Conservation (phyloP, 2,113 vertebrate species). For the Sinocyclocheilus grahami region DNA sequence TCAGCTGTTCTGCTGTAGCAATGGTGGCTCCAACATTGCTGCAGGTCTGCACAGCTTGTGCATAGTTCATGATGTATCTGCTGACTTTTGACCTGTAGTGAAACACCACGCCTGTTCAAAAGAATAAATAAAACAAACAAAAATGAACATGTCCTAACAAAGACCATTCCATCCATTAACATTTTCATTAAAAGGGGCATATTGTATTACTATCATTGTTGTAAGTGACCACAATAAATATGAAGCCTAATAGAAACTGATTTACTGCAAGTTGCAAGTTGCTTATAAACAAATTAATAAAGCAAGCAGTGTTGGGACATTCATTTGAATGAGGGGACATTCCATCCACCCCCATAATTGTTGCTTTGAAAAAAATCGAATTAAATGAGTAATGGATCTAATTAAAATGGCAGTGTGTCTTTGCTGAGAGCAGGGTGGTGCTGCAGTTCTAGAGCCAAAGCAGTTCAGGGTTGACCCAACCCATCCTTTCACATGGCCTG, state of each 20-base stretch:
- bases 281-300: conserved; percentile 41
- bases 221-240: neutral
- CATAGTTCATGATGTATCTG: conserved; percentile 88
- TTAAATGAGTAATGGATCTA: conserved; percentile 65
- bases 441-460: conserved; percentile 63
- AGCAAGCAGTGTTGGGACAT: conserved; percentile 31
- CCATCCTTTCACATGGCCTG: conserved; percentile 60
- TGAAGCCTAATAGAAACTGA: neutral
- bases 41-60: conserved; percentile 82
- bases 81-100: conserved; percentile 87
- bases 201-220: neutral
- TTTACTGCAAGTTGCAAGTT: neutral
- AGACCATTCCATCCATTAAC: conserved; percentile 6
- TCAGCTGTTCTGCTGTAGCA: conserved; percentile 87
- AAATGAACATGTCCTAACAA: neutral
- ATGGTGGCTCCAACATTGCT: conserved; percentile 83
- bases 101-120: conserved; percentile 90
- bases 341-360: conserved; percentile 69
- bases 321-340: conserved; percentile 42
- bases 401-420: conserved; percentile 70
- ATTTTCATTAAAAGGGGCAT: neutral
- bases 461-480: conserved; percentile 62
- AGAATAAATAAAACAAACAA: conserved; percentile 16
- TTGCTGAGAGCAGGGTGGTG: conserved; percentile 52
- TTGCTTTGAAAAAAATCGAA: conserved; percentile 62